Evolutionary conservation across 2,888 invertebrate species (phyloP).

Genomic region (Ferdinandea cuprea): DNA sequence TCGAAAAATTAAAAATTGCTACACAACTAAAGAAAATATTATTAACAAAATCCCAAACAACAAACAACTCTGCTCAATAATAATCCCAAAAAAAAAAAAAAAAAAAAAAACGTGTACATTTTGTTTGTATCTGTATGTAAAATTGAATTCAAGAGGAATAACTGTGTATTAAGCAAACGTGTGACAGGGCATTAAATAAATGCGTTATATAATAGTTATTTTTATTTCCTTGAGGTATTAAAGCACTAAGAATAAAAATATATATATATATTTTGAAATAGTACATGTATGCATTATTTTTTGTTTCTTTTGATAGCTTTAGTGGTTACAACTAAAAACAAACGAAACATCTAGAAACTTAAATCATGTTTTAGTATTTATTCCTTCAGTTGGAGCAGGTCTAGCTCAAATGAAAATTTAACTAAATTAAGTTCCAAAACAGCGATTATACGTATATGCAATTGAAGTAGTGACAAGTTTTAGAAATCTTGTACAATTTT

Average conservation of each 20-base stretch:
- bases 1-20: conserved; percentile 45
- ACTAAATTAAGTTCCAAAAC: not conserved
- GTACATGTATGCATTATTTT: conserved; percentile 18
- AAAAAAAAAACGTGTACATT: no score
- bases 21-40: conserved; percentile 32
- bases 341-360: conserved; percentile 3
- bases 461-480: not conserved
- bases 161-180: conserved; percentile 39
- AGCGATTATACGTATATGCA: not conserved
- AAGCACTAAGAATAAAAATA: conserved; percentile 23
- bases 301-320: conserved; percentile 6
- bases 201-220: conserved; percentile 35
- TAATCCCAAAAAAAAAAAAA: conserved; percentile 31
- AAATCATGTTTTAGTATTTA: conserved; percentile 16
- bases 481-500: not conserved
- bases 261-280: conserved; percentile 11
- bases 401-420: not conserved
- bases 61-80: conserved; percentile 23
- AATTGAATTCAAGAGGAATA: conserved; percentile 45
- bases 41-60: conserved; percentile 12
- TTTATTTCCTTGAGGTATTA: conserved; percentile 18
- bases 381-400: not conserved
- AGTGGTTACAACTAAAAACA: conserved; percentile 17
- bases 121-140: conserved; percentile 18
- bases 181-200: conserved; percentile 49